Conservation (phyloP, 2,888 invertebrate genomes). For the Bruchidius siliquastri region DNA sequence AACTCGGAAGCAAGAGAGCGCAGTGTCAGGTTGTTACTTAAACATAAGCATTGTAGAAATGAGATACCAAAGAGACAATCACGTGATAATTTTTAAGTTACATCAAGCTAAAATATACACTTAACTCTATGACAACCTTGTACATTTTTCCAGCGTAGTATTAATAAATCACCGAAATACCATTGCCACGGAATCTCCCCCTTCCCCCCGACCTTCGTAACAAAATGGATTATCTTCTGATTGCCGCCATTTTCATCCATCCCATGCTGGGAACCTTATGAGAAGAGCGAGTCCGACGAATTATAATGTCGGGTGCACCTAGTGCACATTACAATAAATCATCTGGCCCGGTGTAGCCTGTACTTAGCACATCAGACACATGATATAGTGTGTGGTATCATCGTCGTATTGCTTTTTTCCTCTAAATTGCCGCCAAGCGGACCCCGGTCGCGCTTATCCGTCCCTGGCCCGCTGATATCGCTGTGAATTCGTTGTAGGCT, state of each 20-base stretch:
- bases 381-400: constrained; percentile 44
- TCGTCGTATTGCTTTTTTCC: not conserved
- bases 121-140: no score
- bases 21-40: no score
- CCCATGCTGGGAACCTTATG: not conserved
- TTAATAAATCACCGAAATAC: no score
- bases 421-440: not conserved
- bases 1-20: no score
- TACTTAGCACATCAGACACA: constrained; percentile 43
- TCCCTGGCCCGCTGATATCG: not conserved
- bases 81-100: no score
- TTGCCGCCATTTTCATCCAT: not conserved
- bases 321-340: not conserved
- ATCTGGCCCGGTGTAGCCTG: constrained; percentile 16
- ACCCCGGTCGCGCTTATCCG: not conserved
- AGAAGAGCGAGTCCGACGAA: not conserved
- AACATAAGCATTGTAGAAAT: no score
- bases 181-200: not conserved
- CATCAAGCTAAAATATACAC: no score
- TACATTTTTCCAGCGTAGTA: no score
- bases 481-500: not conserved
- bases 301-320: not conserved
- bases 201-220: not conserved
- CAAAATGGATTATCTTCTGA: not conserved
- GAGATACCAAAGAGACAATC: no score